Conservation (phyloP, 2,797 vertebrate genomes). For the Bradypus variegatus region DNA sequence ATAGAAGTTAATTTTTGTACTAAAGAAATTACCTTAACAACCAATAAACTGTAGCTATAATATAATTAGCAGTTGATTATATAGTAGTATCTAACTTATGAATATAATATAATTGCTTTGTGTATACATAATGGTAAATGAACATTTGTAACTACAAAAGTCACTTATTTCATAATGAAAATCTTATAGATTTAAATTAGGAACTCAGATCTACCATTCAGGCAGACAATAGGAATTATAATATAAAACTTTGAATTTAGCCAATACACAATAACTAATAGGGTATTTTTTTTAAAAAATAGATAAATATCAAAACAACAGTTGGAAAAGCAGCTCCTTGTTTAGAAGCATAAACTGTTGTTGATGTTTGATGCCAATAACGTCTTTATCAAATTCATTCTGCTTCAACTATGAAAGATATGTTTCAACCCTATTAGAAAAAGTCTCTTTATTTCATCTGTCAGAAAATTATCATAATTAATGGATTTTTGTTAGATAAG, state of each 20-base stretch:
- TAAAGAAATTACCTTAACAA: conserved; percentile 5
- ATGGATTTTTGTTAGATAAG: background rate
- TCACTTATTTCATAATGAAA: background rate
- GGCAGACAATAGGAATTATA: background rate
- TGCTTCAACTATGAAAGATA: background rate
- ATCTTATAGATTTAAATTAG: background rate
- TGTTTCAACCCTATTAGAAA: background rate
- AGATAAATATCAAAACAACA: background rate
- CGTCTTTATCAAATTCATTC: background rate
- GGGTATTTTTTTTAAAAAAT: background rate
- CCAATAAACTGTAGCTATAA: background rate
- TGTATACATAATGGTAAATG: background rate
- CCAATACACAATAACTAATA: background rate
- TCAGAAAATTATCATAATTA: background rate
- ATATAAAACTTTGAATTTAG: background rate
- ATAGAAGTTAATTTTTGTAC: background rate
- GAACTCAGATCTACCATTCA: background rate
- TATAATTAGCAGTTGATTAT: background rate
- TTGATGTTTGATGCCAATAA: background rate
- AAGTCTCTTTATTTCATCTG: background rate
- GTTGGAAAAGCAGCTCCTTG: background rate
- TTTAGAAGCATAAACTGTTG: background rate
- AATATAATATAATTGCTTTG: background rate
- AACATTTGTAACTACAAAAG: background rate
- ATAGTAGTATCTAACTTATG: background rate